Evolutionary conservation across 1,140 invertebrate species (phyloP).

Genomic region (Philaenus spumarius): DNA sequence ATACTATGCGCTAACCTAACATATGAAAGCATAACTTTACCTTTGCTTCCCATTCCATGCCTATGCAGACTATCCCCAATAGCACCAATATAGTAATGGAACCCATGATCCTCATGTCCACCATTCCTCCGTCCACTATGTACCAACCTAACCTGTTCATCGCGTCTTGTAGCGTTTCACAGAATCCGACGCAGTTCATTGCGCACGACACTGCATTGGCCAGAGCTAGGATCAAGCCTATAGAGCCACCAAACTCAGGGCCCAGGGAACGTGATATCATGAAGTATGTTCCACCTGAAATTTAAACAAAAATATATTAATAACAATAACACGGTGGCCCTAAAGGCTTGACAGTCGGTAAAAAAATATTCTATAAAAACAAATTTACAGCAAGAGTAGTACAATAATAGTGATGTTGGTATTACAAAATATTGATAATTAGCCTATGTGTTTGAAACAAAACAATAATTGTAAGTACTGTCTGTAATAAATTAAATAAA

Average conservation of each 20-base stretch:
- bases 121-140: constrained; percentile 54
- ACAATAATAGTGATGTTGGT: no score
- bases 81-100: constrained; percentile 69
- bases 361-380: no score
- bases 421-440: no score
- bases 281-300: constrained; percentile 89
- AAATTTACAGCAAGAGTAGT: no score
- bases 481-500: no score
- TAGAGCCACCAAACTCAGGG: constrained; percentile 91
- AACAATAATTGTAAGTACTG: no score
- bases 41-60: constrained; percentile 88
- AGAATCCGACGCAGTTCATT: constrained; percentile 97
- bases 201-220: constrained; percentile 96
- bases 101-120: constrained; percentile 56
- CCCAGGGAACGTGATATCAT: constrained; percentile 95
- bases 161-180: constrained; percentile 76
- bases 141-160: constrained; percentile 44
- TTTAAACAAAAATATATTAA: neutral
- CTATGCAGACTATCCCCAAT: constrained; percentile 75
- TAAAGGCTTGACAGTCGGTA: no score
- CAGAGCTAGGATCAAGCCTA: constrained; percentile 76
- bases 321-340: neutral
- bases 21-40: constrained; percentile 40
- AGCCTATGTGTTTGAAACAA: no score
- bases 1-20: no score